A percentile compares a stretch with the other conserved stretches of the same genome.
Conservation (phyloP, 2,888 invertebrate genomes). For the Isotomurus palustris region DNA sequence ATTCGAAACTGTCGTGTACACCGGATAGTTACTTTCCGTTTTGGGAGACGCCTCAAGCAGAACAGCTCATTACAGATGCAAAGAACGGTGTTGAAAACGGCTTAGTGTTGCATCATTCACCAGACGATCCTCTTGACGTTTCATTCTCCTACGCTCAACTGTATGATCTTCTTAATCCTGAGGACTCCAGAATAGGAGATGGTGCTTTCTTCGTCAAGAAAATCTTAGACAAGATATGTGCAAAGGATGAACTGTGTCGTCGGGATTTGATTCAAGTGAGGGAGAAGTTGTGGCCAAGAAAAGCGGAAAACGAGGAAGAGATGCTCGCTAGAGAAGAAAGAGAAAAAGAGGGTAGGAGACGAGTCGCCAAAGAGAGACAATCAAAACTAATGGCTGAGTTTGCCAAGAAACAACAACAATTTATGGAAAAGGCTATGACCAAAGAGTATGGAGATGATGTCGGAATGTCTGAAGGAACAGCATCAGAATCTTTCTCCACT, state of each 20-base stretch:
- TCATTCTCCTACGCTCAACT: constrained; percentile 17
- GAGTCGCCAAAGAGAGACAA: constrained; percentile 81
- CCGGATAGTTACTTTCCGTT: constrained; percentile 68
- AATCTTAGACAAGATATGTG: constrained; percentile 69
- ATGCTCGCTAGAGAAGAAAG: constrained; percentile 61
- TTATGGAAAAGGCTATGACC: constrained; percentile 71
- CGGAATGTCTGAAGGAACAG: constrained; percentile 47
- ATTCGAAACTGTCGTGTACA: constrained; percentile 78
- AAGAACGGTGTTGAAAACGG: constrained; percentile 28
- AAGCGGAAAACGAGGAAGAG: constrained; percentile 73
- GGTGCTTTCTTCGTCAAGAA: constrained; percentile 81
- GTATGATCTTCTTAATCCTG: constrained; percentile 15
- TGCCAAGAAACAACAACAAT: constrained; percentile 82
- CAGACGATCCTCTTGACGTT: neutral
- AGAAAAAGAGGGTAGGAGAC: constrained; percentile 77
- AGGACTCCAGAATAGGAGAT: constrained; percentile 65
- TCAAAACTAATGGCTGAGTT: constrained; percentile 90
- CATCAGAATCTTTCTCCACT: constrained; percentile 4
- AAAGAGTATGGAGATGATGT: constrained; percentile 52
- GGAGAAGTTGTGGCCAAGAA: constrained; percentile 69
- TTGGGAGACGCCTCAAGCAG: constrained; percentile 42
- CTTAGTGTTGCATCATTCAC: constrained; percentile 8
- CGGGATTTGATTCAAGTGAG: constrained; percentile 67
- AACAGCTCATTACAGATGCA: constrained; percentile 32
- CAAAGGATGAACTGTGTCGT: constrained; percentile 58